A percentile compares a stretch with the other conserved stretches of the same genome.
These are phyloP conservation scores for Stictocephala bisonia DNA, from an alignment of 2,888 invertebrate genomes.

Conservation along the genomic window DNA sequence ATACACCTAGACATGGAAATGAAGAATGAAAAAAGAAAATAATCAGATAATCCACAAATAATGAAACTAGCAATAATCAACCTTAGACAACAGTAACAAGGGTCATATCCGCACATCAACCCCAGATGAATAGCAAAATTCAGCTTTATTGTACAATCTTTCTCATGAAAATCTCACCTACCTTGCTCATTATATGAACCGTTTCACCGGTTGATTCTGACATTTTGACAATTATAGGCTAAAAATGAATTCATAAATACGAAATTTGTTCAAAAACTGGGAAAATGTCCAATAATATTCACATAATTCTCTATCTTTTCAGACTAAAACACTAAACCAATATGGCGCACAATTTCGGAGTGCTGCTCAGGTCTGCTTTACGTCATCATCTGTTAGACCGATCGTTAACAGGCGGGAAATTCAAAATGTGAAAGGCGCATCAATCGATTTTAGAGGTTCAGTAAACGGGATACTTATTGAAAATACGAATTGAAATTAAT, in stretches of 20 bases:
- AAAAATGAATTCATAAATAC: no score
- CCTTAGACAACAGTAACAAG: slow-evolving; percentile 37
- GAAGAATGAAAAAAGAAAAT: no score
- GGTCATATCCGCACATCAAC: slow-evolving; percentile 41
- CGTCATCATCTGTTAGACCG: slow-evolving; percentile 10
- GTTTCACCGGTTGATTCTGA: neutral
- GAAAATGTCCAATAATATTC: no score
- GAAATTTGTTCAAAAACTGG: no score
- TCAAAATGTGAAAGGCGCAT: no score
- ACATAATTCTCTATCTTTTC: neutral
- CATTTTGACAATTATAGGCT: no score
- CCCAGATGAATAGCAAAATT: slow-evolving; percentile 40
- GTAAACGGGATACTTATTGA: no score
- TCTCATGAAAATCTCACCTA: neutral
- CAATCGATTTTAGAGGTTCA: no score
- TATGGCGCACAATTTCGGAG: slow-evolving; percentile 21
- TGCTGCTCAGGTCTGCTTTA: neutral
- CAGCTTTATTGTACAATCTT: slow-evolving; percentile 37
- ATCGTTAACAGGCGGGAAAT: slow-evolving; percentile 8
- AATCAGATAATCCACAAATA: no score
- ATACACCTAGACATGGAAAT: no score
- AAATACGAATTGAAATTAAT: no score
- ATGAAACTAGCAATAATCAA: slow-evolving; percentile 43
- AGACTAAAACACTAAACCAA: neutral
- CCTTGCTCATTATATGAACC: slow-evolving; percentile 8